A percentile compares a stretch with the other conserved stretches of the same genome.
Evolutionary conservation across 2,888 invertebrate genomes (phyloP).

Genomic region (Eubasilissa splendida): DNA sequence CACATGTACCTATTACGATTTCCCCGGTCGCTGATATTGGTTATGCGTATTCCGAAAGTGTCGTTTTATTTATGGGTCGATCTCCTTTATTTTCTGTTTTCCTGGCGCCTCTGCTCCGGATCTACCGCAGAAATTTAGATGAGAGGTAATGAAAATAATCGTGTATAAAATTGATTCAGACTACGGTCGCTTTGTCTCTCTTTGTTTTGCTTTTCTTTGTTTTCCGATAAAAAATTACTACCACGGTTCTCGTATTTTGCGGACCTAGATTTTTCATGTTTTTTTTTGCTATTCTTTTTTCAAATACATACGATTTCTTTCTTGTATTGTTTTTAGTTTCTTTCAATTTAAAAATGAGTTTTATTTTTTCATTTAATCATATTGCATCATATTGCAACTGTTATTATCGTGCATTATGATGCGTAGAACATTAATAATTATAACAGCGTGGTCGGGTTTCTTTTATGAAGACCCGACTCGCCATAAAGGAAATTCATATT

Average conservation of each 20-base stretch:
- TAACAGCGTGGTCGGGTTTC: too few relatives aligned
- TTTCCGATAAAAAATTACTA: not conserved
- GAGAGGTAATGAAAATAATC: conserved; percentile 51
- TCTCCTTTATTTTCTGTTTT: conserved; percentile 49
- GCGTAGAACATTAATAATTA: not conserved
- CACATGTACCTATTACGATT: conserved; percentile 25
- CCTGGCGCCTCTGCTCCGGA: conserved; percentile 35
- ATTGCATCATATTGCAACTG: too few relatives aligned
- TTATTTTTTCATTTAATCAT: too few relatives aligned
- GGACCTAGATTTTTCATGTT: not conserved
- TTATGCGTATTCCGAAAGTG: conserved; percentile 46
- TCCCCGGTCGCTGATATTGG: conserved; percentile 38
- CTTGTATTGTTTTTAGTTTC: too few relatives aligned
- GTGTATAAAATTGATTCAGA: conserved; percentile 51
- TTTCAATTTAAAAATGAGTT: too few relatives aligned
- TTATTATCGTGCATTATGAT: not conserved
- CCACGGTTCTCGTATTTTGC: not conserved
- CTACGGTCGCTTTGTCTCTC: conserved; percentile 19
- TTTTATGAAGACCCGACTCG: too few relatives aligned
- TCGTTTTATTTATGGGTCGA: conserved; percentile 48
- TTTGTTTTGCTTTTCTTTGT: conserved; percentile 33
- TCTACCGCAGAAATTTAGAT: conserved; percentile 36
- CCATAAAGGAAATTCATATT: too few relatives aligned
- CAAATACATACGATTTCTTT: not conserved
- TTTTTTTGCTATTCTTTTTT: conserved; percentile 1